Base-by-base conservation (phyloP, 2,888 invertebrate species). In the Prenolepis imparis region DNA sequence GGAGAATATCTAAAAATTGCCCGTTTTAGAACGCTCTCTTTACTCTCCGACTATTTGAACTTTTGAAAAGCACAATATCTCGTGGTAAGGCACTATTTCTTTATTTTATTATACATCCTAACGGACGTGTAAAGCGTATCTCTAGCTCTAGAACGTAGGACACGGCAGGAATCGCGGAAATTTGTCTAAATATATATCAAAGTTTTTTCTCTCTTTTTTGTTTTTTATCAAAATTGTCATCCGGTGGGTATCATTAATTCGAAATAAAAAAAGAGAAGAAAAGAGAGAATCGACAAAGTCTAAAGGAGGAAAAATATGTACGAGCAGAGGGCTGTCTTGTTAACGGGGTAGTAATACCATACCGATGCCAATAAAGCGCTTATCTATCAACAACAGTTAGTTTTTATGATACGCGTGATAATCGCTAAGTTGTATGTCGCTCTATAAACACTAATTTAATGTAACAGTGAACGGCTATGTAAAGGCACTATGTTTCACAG, bases 401-500 rank as follows among this genome's bases (percentile, higher is more conserved):
- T 68, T 44, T 68, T 78, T 59, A 59, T 48, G 74, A 67, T 74
- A 80, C 52, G 52, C 59, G 81, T 85, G 66, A 57, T 75, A 72
- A 44, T 44, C 55, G 66, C 78, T 73, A 72, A 28, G 85, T 83
- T 41, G 41, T 83, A 39, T 61, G 48, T 80, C 82, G 81, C 74
- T 83, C 88, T 88, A 28, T 28, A 88, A 84, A 85, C 86, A 77
- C 86, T 90, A 67, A 66, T 85, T 85, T 83, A 83, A 87, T 87
- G 81, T 84, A 86, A 87, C 73, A 89, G 84, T 86, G 89, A 89
- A 89, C 87, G 88, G 75, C 88, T 89, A 89, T 87, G 85, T 73
- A 88, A 92, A 92, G 92, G 92, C 92, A 92, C 92, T 92, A 89
- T 92, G 83, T 91, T 88, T 92, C 92, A 92, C 92, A 91, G 91